phyloP scores from a whole-genome alignment of 2,113 vertebrate genomes.

The Brachyhypopomus occidentalis region DNA sequence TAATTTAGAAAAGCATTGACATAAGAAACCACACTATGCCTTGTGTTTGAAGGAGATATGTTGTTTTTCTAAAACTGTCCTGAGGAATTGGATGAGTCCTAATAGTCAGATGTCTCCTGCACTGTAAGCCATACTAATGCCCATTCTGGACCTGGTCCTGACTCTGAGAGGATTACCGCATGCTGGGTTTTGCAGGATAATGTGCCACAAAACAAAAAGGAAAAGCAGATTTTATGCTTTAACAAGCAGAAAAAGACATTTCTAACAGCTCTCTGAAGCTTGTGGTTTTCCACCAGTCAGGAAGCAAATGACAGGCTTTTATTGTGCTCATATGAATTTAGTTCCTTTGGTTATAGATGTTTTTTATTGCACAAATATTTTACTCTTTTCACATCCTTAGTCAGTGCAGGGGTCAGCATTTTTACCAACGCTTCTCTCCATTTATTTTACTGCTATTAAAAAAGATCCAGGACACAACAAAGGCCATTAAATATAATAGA shows the following conservation, averaged over 20 bases:
- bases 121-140: constrained; percentile 56
- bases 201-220: constrained; percentile 61
- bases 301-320: constrained; percentile 46
- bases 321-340: constrained; percentile 60
- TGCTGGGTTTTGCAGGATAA: constrained; percentile 65
- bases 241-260: constrained; percentile 49
- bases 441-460: constrained; percentile 58
- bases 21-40: neutral
- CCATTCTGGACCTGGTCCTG: constrained; percentile 62
- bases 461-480: constrained; percentile 49
- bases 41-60: constrained; percentile 20
- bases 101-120: constrained; percentile 53
- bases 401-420: constrained; percentile 53
- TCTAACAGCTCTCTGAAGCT: constrained; percentile 52
- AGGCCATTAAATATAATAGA: constrained; percentile 60
- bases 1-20: neutral
- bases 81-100: constrained; percentile 66
- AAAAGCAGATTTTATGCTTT: constrained; percentile 60
- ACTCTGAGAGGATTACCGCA: constrained; percentile 67
- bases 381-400: constrained; percentile 50
- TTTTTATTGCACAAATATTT: constrained; percentile 50
- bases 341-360: constrained; percentile 56
- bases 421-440: constrained; percentile 34
- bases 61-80: constrained; percentile 36
- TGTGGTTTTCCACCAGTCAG: neutral